Evolutionary conservation across 2,113 vertebrate species (phyloP), one percentile per base, ranked within the genome.

Genomic region (Psammodynastes pulverulentus): DNA sequence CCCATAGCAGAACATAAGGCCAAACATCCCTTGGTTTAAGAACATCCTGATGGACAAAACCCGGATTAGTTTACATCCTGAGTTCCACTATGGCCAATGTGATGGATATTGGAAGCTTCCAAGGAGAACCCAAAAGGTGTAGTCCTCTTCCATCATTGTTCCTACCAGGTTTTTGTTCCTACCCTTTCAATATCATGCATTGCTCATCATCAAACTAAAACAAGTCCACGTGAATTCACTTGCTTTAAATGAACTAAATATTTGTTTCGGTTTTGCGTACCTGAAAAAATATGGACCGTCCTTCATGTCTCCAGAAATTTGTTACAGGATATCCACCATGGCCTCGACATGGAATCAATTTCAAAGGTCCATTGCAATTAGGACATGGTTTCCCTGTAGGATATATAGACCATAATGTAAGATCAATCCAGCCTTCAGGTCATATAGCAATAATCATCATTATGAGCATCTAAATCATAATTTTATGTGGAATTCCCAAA

Each of bases 231-330:
- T 72, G 58, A 92, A 43, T 17, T 53, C 15, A 26, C n/a, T 87
- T 72, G 91, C 24, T 4, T 54, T 89, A 19, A 0, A 72, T 90
- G 93, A 88, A 6, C 0, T 84, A 43, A 17, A 39, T 45, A 91
- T 39, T 3, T 39, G 1, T 91, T 93, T 92, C 87, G 34, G 3
- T 79, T 79, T 94, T 90, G 90, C 95, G 52, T 88, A 98, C 98
- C 98, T 98, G 98, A 96, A 98, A 98, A 96, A 98, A 98, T 94
- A 98, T 98, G 94, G 97, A 98, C 88, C 94, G 96, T 58, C 97
- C 98, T 9, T 98, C 98, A 0, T 98, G 98, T 84, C 98, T 97
- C 98, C 98, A 98, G 94, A 98, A 98, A 92, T 98, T 98, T 95
- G 98, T 98, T 92, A 98, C 98, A 0, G 98, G 98, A 90, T 98